These are phyloP conservation scores for Plodia interpunctella DNA, from an alignment of 1,140 invertebrate species.

Conservation along the genomic window DNA sequence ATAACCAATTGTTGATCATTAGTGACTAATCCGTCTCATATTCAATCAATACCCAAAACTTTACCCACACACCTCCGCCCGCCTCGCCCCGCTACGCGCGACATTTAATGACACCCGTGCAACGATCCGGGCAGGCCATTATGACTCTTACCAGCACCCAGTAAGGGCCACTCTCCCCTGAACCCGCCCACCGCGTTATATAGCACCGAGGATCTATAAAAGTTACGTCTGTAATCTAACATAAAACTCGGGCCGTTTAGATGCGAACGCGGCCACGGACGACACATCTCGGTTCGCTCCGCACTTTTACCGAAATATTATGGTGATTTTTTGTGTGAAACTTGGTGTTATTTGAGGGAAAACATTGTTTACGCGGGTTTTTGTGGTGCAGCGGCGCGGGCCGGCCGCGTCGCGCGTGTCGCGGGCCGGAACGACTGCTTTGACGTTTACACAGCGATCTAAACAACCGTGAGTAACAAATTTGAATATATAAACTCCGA, in stretches of 20 bases:
- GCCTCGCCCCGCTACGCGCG: constrained; percentile 67
- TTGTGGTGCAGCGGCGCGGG: constrained; percentile 40
- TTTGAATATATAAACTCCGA: constrained; percentile 43
- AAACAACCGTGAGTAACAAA: constrained; percentile 53
- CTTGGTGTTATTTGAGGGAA: constrained; percentile 53
- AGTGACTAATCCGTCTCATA: constrained; percentile 74
- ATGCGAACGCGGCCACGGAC: constrained; percentile 75
- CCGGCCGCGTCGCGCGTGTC: constrained; percentile 29
- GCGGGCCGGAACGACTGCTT: constrained; percentile 35
- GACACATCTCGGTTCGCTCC: constrained; percentile 75
- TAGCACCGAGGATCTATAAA: constrained; percentile 77
- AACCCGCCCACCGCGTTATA: constrained; percentile 71
- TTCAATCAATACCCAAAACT: constrained; percentile 77
- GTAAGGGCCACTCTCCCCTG: constrained; percentile 53
- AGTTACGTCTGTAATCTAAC: constrained; percentile 78
- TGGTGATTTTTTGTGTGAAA: constrained; percentile 62
- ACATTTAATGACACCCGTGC: constrained; percentile 77
- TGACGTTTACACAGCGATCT: constrained; percentile 41
- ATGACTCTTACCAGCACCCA: constrained; percentile 43
- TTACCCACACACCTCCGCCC: constrained; percentile 70
- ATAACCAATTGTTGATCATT: constrained; percentile 72
- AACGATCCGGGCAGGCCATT: constrained; percentile 42
- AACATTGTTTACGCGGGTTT: constrained; percentile 35
- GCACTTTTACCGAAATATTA: constrained; percentile 73
- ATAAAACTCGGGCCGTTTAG: constrained; percentile 77